Conservation (phyloP, 2,888 invertebrate species). For the Tholera decimalis region DNA sequence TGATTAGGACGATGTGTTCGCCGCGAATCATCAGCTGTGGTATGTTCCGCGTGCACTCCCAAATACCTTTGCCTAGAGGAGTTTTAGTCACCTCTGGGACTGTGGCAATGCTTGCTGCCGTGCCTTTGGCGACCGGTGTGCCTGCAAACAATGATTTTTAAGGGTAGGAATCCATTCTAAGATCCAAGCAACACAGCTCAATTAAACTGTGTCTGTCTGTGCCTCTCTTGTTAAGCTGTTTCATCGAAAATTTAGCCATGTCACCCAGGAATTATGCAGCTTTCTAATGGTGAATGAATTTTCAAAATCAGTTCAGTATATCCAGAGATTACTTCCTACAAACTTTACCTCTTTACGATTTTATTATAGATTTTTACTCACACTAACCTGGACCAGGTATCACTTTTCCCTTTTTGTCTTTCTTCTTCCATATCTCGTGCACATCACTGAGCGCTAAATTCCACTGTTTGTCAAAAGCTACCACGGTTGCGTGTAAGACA, state of each 20-base stretch:
- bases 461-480: slow-evolving; percentile 98
- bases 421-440: slow-evolving; percentile 95
- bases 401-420: slow-evolving; percentile 91
- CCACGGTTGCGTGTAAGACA: slow-evolving; percentile 94
- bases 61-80: slow-evolving; percentile 91
- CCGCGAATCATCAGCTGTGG: slow-evolving; percentile 94
- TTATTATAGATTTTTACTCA: neutral
- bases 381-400: slow-evolving; percentile 91
- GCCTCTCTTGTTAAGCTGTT: too few relatives aligned
- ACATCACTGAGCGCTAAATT: slow-evolving; percentile 97
- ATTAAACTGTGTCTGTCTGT: neutral
- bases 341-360: too few relatives aligned
- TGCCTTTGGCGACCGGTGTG: slow-evolving; percentile 80
- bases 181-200: neutral
- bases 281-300: too few relatives aligned
- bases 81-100: slow-evolving; percentile 91
- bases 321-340: too few relatives aligned
- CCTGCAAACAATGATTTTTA: slow-evolving; percentile 70
- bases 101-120: slow-evolving; percentile 84
- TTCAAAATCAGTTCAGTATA: too few relatives aligned
- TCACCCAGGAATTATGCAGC: too few relatives aligned
- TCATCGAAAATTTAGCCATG: too few relatives aligned
- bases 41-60: slow-evolving; percentile 93
- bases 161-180: neutral
- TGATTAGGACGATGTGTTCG: slow-evolving; percentile 94